Evolutionary conservation across 2,797 vertebrate genomes (phyloP), one percentile per base, ranked within the genome.

Genomic region (Scomberomorus guttatus): DNA sequence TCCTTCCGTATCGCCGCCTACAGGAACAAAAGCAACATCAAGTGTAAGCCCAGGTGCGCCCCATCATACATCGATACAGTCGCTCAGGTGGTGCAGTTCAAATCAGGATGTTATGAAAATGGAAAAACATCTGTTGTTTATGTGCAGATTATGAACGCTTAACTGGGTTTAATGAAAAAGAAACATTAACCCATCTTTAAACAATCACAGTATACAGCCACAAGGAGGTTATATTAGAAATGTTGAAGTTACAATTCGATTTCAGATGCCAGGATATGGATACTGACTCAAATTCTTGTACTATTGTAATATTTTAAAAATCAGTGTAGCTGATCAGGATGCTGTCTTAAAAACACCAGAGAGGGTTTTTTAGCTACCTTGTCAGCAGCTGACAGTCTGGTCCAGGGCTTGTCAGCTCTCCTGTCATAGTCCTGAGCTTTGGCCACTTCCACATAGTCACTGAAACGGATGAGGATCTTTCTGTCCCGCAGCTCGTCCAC

Each of bases 401-500:
- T 99, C 98, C 98, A 99, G 6, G 98, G 98, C 83, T 99, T 99
- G 93, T 99, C 98, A 0, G 98, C 97, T 71, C 98, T 90, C 72
- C 98, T 93, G 95, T 99, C 98, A 0, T 99, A 99, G 94, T 99
- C 98, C 96, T 99, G 98, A 91, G 98, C 98, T 96, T 98, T 99
- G 58, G 98, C 98, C 94, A 99, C 98, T 93, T 99, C 98, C 90
- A 99, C 98, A 2, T 99, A 99, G 85, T 99, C 98, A 17, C 98
- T 99, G 94, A 99, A 99, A 70, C 98, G 97, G 77, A 99, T 99
- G 87, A 99, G 96, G 86, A 99, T 99, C 94, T 99, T 99, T 83
- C 98, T 95, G 94, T 99, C 98, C 72, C 98, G 95, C 81, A 99
- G 93, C 92, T 99, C 98, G 56, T 99, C 98, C 46, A 99, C 98